Base-by-base conservation (phyloP, 2,888 invertebrate species). In the Eugnorisma glareosa region DNA sequence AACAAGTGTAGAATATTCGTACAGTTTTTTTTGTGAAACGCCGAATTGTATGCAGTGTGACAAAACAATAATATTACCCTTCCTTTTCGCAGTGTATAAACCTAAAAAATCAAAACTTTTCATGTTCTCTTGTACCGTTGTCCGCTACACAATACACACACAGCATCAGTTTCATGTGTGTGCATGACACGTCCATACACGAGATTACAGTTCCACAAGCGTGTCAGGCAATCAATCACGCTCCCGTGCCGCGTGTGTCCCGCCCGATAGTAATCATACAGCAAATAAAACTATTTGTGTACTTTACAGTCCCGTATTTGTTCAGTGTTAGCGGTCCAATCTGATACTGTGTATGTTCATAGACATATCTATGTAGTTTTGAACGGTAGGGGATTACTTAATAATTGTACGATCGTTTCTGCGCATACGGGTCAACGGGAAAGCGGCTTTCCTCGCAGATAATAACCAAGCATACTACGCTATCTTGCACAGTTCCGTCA, bases 171-270 rank as follows among this genome's bases (percentile, higher is more conserved):
- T 67, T 15, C 31, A 54, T 66, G 45, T 75, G 72, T 67, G 51
- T 63, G 66, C 48, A 35, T 64, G 59, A 64, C 66, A 76, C 59
- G 63, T 82, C 63, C 63, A 67, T 57, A 78, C 31, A 82, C 79
- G 67, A 84, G 85, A 84, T 84, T 79, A 79, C 73, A 82, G 75
- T 74, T 75, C 63, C 82, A 79, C 85, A 82, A 85, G 63, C 84
- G 84, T 80, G 85, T 85, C 83, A 83, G 74, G 72, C 86, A 84
- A 84, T 84, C 84, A 84, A 84, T 84, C 84, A 85, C 79, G 82
- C 73, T 71, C 79, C 82, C 71, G 79, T 75, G 68, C 70, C 79
- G 64, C 82, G 80, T 61, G 75, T 78, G 82, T 78, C 78, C 67
- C 69, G 51, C 75, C 66, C 79, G 82, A 82, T 85, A 71, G 79